Evolutionary conservation across 2,113 vertebrate genomes (phyloP).

Genomic region (Parus major): DNA sequence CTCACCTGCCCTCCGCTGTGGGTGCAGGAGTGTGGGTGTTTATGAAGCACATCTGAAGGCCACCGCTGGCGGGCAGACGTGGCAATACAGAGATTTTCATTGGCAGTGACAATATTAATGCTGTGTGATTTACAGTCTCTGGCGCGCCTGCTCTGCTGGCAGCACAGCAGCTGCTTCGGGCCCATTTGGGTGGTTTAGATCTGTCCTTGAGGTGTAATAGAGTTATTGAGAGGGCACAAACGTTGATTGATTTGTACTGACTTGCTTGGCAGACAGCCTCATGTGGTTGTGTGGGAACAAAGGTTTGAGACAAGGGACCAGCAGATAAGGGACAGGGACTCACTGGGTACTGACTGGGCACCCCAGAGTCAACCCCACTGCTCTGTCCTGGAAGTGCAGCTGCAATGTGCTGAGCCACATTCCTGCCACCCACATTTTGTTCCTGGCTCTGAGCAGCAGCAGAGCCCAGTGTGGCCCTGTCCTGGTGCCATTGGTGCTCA

Average conservation of each 20-base stretch:
- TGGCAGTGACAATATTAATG: constrained; percentile 69
- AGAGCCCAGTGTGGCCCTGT: neutral
- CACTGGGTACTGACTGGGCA: accelerated
- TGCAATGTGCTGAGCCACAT: neutral
- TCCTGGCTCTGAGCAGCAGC: neutral
- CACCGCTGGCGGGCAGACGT: constrained; percentile 67
- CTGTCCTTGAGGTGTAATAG: constrained; percentile 72
- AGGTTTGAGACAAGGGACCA: neutral
- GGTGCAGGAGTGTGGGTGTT: neutral
- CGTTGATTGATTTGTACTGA: constrained; percentile 68
- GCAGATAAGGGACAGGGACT: neutral
- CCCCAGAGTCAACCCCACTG: neutral
- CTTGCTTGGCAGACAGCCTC: constrained; percentile 23
- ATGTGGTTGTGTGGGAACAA: neutral
- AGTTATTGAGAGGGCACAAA: constrained; percentile 33
- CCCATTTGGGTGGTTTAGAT: constrained; percentile 51
- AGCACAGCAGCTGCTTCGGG: constrained; percentile 29
- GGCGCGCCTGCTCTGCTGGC: neutral
- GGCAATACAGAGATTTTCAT: constrained; percentile 71
- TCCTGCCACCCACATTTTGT: neutral
- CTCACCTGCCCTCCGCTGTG: accelerated
- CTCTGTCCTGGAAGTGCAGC: neutral
- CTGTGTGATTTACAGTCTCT: constrained; percentile 74
- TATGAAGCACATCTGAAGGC: constrained; percentile 69
- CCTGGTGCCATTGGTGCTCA: neutral